Evolutionary conservation across 2,888 invertebrate genomes (phyloP).

Genomic region (Rhimphoctona megacephalus): DNA sequence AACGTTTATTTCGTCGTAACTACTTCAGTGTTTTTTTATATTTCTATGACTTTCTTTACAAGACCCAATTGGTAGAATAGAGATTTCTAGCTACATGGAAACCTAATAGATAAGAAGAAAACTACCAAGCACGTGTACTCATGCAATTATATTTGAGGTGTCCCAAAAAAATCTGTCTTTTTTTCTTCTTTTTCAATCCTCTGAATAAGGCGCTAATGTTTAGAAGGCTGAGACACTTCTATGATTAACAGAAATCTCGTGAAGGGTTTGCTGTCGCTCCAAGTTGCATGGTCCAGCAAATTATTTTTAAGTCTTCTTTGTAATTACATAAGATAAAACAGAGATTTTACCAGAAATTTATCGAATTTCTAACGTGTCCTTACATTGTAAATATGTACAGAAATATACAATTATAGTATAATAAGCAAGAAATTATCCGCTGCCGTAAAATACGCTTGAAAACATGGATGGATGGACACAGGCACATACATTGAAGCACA

Average conservation of each 20-base stretch:
- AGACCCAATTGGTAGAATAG: background rate
- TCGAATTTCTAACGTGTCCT: background rate
- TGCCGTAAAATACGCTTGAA: background rate
- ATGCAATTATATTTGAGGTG: background rate
- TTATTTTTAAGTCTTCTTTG: background rate
- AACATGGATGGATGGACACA: constrained; percentile 9
- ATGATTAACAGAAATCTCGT: background rate
- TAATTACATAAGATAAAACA: background rate
- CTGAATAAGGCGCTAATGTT: too few relatives aligned
- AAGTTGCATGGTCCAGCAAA: background rate
- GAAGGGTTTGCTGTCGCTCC: background rate
- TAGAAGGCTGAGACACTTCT: too few relatives aligned
- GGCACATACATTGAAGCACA: constrained; percentile 18
- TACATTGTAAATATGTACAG: constrained; percentile 12
- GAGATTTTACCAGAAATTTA: background rate
- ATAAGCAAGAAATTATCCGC: constrained; percentile 25
- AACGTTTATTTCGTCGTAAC: constrained; percentile 73
- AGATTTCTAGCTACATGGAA: background rate
- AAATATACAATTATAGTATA: constrained; percentile 26
- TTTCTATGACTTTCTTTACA: background rate
- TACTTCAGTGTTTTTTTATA: background rate
- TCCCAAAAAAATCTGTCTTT: background rate
- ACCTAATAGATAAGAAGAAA: background rate
- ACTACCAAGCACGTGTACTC: background rate
- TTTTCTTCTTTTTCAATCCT: background rate